These are phyloP conservation scores for Adelognathus sp. DNA, from an alignment of 2,888 invertebrate species.

Conservation along the genomic window DNA sequence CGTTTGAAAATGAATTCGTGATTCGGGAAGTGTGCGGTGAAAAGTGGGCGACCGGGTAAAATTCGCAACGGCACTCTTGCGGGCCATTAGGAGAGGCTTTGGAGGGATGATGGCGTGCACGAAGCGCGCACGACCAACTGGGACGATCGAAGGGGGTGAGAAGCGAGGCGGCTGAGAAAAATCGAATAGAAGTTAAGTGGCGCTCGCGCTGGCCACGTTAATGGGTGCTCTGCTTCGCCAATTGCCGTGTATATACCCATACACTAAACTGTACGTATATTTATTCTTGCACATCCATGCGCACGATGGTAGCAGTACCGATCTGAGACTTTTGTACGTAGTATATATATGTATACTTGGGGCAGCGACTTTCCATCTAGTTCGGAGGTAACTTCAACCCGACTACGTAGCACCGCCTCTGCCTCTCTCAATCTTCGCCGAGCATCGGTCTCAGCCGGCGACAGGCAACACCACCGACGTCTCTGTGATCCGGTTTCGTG, in stretches of 20 bases:
- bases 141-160: background rate
- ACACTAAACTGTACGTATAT: too few species aligned
- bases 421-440: too few species aligned
- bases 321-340: too few species aligned
- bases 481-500: constrained; percentile 51
- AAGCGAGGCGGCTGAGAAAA: constrained; percentile 35
- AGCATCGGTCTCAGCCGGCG: constrained; percentile 36
- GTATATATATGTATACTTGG: too few species aligned
- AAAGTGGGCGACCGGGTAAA: constrained; percentile 8
- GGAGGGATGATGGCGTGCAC: constrained; percentile 25
- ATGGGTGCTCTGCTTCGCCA: constrained; percentile 6
- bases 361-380: constrained; percentile 42
- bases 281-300: too few species aligned
- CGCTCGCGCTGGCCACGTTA: constrained; percentile 4
- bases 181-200: constrained; percentile 54
- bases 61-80: constrained; percentile 26
- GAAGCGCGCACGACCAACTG: background rate
- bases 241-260: constrained; percentile 34
- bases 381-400: too few species aligned
- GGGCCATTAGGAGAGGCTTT: constrained; percentile 48
- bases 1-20: constrained; percentile 38
- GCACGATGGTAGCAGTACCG: too few species aligned
- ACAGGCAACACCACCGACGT: constrained; percentile 23
- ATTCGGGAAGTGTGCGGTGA: constrained; percentile 13
- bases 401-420: too few species aligned